Evolutionary conservation across 1,140 invertebrate species (phyloP).

Genomic region (Drosophila ambigua): DNA sequence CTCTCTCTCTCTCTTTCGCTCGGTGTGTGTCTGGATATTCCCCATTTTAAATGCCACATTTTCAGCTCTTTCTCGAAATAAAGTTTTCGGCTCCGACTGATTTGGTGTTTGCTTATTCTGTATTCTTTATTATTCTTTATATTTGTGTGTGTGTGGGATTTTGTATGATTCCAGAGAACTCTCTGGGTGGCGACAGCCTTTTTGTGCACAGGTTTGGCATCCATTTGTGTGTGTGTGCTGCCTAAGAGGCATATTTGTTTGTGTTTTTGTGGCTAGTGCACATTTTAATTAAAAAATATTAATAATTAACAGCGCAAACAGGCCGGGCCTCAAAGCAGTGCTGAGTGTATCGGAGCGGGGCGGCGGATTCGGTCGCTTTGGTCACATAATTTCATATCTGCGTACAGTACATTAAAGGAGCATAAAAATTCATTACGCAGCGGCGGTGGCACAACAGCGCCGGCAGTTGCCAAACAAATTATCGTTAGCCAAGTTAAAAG

Average conservation of each 20-base stretch:
- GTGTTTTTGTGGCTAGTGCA: constrained; percentile 42
- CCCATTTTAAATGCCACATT: constrained; percentile 35
- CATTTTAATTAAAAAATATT: constrained; percentile 79
- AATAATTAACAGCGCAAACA: constrained; percentile 64
- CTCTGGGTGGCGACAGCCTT: constrained; percentile 7
- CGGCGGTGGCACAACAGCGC: constrained; percentile 36
- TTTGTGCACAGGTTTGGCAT: constrained; percentile 27
- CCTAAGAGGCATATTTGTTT: constrained; percentile 40
- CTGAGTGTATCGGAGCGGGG: background rate
- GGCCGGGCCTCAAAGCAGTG: constrained; percentile 11
- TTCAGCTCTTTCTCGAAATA: constrained; percentile 12
- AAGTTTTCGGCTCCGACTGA: constrained; percentile 39
- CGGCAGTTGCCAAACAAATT: constrained; percentile 77
- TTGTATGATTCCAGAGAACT: constrained; percentile 16
- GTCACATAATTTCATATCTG: constrained; percentile 72
- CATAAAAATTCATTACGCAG: constrained; percentile 79
- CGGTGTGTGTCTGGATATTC: too few relatives aligned
- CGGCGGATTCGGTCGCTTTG: constrained; percentile 35
- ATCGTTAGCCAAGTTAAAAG: constrained; percentile 80
- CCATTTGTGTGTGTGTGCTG: constrained; percentile 39
- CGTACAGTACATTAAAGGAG: constrained; percentile 73
- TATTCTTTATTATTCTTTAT: constrained; percentile 3
- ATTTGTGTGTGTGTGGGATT: constrained; percentile 13
- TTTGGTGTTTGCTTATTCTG: constrained; percentile 51
- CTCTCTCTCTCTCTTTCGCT: too few relatives aligned